phyloP scores from a whole-genome alignment of 2,888 invertebrate species.

The Lasioglossum marginatum region DNA sequence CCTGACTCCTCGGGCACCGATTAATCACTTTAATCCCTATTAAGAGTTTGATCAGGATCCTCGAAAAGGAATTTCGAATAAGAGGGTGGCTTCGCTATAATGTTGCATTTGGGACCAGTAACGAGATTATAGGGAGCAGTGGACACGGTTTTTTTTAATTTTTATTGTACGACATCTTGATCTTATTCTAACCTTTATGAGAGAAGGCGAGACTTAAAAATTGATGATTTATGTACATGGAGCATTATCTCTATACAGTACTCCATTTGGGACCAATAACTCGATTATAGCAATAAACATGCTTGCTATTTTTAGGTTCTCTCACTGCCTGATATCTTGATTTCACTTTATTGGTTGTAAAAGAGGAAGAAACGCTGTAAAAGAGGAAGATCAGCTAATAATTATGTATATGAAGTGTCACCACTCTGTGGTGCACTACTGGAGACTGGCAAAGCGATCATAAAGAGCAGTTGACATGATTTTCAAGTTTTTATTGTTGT shows the following conservation, averaged over 20 bases:
- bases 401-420: not conserved
- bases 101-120: not conserved
- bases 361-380: not conserved
- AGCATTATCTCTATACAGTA: not conserved
- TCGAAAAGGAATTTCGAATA: not conserved
- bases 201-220: not conserved
- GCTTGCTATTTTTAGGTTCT: not conserved
- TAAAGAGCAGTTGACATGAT: not conserved
- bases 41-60: not conserved
- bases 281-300: no score
- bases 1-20: not conserved
- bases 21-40: constrained; percentile 6
- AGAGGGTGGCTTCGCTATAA: not conserved
- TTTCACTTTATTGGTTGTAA: not conserved
- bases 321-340: not conserved
- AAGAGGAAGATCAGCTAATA: not conserved
- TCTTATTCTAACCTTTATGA: not conserved
- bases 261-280: not conserved
- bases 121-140: not conserved
- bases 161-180: not conserved
- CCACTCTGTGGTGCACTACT: not conserved
- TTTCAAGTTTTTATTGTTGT: not conserved
- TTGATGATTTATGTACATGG: not conserved
- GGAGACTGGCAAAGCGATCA: not conserved
- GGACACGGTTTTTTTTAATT: not conserved